Conservation (phyloP, 2,888 invertebrate species). For the Pseudococcus jackbeardsleyi region DNA sequence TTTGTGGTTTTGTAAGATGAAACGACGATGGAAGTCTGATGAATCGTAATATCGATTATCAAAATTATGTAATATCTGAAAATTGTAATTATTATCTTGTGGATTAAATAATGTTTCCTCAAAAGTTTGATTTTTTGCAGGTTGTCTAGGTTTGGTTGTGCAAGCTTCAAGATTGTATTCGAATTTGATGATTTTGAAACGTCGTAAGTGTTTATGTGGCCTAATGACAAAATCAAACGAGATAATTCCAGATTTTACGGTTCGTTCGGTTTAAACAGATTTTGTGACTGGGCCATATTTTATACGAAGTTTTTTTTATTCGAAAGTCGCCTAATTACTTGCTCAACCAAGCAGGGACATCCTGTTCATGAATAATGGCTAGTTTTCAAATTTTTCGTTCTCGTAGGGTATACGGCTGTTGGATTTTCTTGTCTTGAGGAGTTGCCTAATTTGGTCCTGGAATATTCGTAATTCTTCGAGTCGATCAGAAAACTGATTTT, state of each 20-base stretch:
- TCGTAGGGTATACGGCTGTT: conserved; percentile 4
- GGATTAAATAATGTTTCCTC: conserved; percentile 41
- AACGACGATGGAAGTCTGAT: conserved; percentile 17
- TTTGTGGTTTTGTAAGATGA: conserved; percentile 42
- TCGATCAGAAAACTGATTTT: neutral
- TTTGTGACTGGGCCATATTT: neutral
- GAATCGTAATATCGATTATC: conserved; percentile 43
- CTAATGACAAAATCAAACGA: neutral
- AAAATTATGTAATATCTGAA: conserved; percentile 41
- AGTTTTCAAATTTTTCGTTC: neutral
- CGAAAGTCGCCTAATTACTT: neutral
- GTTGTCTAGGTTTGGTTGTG: neutral
- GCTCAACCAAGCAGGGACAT: neutral
- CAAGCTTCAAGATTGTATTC: neutral
- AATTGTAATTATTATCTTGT: conserved; percentile 39
- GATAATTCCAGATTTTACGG: neutral
- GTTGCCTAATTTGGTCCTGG: neutral
- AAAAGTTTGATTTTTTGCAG: neutral
- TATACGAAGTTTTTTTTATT: neutral
- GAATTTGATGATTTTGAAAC: neutral
- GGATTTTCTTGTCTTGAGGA: no score
- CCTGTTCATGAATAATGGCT: neutral
- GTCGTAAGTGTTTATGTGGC: neutral
- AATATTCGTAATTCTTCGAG: neutral
- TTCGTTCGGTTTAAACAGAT: neutral